Conservation (phyloP, 1,140 invertebrate genomes). For the Odontomachus brunneus region DNA sequence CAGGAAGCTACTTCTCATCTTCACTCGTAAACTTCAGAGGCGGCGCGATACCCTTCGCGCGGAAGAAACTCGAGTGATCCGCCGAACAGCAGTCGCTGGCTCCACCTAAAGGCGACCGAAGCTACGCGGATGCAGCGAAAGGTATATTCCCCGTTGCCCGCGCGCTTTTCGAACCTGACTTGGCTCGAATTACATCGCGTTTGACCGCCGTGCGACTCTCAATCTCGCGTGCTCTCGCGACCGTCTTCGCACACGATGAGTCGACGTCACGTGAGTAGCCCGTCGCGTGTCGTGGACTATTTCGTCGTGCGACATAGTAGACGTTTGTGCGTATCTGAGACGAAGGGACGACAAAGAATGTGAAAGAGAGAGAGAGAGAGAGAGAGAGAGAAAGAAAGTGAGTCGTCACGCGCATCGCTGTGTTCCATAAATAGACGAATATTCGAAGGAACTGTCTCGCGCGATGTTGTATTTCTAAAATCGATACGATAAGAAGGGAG, state of each 20-base stretch:
- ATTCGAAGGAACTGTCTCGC: too few relatives aligned
- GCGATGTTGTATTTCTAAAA: too few relatives aligned
- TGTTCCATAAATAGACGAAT: too few relatives aligned
- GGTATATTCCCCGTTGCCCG: not conserved
- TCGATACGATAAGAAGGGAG: too few relatives aligned
- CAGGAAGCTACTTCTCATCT: too few relatives aligned
- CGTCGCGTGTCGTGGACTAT: not conserved
- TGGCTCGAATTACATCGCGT: conserved; percentile 36
- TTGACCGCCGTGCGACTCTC: not conserved
- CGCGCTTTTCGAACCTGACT: conserved; percentile 49
- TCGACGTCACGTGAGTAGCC: not conserved
- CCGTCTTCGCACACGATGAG: conserved; percentile 3
- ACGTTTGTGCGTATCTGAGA: not conserved
- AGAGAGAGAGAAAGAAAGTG: too few relatives aligned
- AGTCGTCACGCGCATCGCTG: too few relatives aligned
- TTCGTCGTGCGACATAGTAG: not conserved
- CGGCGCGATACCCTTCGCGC: too few relatives aligned
- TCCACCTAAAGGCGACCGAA: conserved; percentile 39
- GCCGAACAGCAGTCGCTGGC: conserved; percentile 1
- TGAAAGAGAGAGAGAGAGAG: too few relatives aligned
- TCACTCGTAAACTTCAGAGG: too few relatives aligned
- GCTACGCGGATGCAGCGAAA: not conserved
- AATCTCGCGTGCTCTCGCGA: conserved; percentile 11
- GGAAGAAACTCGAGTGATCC: not conserved
- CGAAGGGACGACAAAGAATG: too few relatives aligned